Evolutionary conservation across 1,140 invertebrate genomes (phyloP), one percentile per base, ranked within the genome.

Genomic region (Heliconius himera): DNA sequence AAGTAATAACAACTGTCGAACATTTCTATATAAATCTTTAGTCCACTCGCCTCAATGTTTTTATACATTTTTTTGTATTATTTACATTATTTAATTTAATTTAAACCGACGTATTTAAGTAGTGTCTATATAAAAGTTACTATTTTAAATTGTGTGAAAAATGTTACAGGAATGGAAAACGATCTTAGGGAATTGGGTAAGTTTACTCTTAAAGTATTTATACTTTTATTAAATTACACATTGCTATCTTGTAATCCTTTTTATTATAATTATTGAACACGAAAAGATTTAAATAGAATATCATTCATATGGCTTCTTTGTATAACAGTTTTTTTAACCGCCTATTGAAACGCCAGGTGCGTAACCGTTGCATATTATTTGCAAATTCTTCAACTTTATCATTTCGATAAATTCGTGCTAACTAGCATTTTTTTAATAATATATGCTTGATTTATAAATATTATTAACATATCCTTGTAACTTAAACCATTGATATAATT

Each of bases 121-220:
- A 72, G 49, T 76, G 74, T 70, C 8, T 29, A 56, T 49, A 46
- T 20, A 36, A 70, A 38, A 16, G 76, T 70, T 38, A 66, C 11
- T 66, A 41, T 70, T 60, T 71, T 71, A 41, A 77, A 81, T 66
- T 66, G 51, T 73, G 36, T 72, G 38, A 8, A 87, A 76, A 77
- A 92, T 93, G 92, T 84, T 91, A 80, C 81, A 84, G 38, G 93
- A 91, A 87, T 94, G 93, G 93, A 94, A 92, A 84, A 81, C 66
- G 72, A 91, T 94, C 79, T 82, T 94, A 74, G 83, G 79, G 74
- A 93, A 94, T 79, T 94, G 93, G 93, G 93, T 94, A 89, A 88
- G 60, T 26, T 66, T 20, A 56, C 54, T 29, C 26, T 66, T 29
- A 29, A 22, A 66, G n/a, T 26, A 60, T 60, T 11, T 11, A 86